phyloP scores from a whole-genome alignment of 1,140 invertebrate genomes.

The Aphaenogaster floridana region DNA sequence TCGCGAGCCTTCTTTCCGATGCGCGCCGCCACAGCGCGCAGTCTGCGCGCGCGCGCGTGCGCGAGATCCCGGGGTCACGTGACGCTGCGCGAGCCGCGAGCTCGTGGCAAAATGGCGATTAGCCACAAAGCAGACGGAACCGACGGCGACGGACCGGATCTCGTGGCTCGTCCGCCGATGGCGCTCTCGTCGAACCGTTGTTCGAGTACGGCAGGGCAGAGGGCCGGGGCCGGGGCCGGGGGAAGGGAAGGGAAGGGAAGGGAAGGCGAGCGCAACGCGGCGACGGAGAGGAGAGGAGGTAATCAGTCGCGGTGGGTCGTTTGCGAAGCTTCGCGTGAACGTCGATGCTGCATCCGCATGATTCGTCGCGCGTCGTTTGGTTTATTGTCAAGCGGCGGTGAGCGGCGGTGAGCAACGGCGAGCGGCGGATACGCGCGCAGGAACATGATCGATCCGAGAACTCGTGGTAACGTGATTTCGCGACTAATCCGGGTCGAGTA shows the following conservation, averaged over 20 bases:
- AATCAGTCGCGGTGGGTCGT: slow-evolving; percentile 64
- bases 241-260: not conserved
- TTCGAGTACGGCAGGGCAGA: not conserved
- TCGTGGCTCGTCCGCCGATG: not conserved
- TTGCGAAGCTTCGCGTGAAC: slow-evolving; percentile 43
- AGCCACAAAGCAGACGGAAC: not conserved
- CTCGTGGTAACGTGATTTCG: not conserved
- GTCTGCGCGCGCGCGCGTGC: no score
- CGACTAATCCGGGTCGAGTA: slow-evolving; percentile 41
- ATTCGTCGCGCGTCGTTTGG: slow-evolving; percentile 57
- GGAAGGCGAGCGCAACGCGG: slow-evolving; percentile 33
- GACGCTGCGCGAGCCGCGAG: no score
- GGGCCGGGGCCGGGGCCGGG: not conserved
- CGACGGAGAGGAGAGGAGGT: slow-evolving; percentile 30
- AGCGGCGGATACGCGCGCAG: not conserved
- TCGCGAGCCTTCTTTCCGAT: no score
- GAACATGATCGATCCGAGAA: slow-evolving; percentile 39
- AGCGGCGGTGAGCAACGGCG: no score
- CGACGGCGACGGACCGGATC: not conserved
- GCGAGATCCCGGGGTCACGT: no score
- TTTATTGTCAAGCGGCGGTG: slow-evolving; percentile 49
- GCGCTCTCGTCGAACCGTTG: slow-evolving; percentile 18
- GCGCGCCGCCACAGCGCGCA: no score
- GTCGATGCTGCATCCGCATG: slow-evolving; percentile 47
- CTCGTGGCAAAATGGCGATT: not conserved